phyloP scores from a whole-genome alignment of 2,797 vertebrate genomes.

The Alouatta caraya region DNA sequence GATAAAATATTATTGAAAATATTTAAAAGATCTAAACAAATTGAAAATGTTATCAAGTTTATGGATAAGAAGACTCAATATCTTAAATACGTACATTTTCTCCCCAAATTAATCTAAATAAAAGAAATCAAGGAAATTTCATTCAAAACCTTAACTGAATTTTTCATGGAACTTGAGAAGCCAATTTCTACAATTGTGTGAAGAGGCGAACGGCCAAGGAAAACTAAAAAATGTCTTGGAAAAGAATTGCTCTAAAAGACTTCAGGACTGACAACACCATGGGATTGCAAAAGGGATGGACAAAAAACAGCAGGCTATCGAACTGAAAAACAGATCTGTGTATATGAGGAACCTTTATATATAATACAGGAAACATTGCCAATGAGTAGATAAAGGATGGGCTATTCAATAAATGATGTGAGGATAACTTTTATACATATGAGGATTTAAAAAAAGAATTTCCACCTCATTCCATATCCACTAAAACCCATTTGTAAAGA shows the following conservation, averaged over 20 bases:
- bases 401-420: not conserved
- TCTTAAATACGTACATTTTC: not conserved
- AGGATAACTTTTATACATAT: not conserved
- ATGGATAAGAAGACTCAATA: not conserved
- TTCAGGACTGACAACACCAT: not conserved
- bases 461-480: not conserved
- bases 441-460: not conserved
- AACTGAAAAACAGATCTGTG: not conserved
- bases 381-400: not conserved
- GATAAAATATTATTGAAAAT: not conserved
- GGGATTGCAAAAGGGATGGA: not conserved
- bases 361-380: not conserved
- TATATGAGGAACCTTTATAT: not conserved
- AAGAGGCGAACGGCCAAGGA: not conserved
- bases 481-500: not conserved
- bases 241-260: not conserved
- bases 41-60: not conserved
- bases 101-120: not conserved
- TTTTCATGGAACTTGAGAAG: not conserved
- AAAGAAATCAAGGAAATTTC: not conserved
- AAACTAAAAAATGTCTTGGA: not conserved
- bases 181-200: not conserved
- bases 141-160: not conserved
- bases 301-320: not conserved
- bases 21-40: not conserved